These are phyloP conservation scores for Gavia stellata DNA, from an alignment of 2,113 vertebrate species.

Conservation along the genomic window DNA sequence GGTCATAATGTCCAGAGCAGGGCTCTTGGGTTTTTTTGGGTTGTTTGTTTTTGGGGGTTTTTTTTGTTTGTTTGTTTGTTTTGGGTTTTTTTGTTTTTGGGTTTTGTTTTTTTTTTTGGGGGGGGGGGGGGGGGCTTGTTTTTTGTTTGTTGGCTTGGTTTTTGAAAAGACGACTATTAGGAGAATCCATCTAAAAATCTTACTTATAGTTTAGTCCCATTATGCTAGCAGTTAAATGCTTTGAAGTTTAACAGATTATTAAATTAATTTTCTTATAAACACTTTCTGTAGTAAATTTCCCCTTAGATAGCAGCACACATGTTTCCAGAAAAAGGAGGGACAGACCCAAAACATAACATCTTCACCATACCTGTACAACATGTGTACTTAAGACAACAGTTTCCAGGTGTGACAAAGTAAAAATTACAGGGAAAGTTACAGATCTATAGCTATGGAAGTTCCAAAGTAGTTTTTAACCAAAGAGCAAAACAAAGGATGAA, in stretches of 20 bases:
- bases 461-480: not conserved
- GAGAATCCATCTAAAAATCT: not conserved
- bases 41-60: not conserved
- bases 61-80: not conserved
- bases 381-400: not conserved
- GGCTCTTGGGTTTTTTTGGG: not conserved
- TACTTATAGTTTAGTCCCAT: not conserved
- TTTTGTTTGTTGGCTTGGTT: not conserved
- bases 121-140: no score
- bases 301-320: not conserved
- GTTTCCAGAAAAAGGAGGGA: not conserved
- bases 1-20: not conserved
- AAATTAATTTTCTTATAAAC: not conserved
- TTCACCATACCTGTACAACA: not conserved
- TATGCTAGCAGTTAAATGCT: not conserved
- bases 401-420: not conserved
- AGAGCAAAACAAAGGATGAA: not conserved
- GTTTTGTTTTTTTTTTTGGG: not conserved
- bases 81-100: not conserved
- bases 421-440: not conserved
- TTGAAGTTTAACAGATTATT: not conserved
- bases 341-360: not conserved
- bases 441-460: not conserved
- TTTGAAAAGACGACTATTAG: not conserved
- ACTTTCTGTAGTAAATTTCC: not conserved